Conservation (phyloP, 1,140 invertebrate species). For the Drosophila sulfurigaster region DNA sequence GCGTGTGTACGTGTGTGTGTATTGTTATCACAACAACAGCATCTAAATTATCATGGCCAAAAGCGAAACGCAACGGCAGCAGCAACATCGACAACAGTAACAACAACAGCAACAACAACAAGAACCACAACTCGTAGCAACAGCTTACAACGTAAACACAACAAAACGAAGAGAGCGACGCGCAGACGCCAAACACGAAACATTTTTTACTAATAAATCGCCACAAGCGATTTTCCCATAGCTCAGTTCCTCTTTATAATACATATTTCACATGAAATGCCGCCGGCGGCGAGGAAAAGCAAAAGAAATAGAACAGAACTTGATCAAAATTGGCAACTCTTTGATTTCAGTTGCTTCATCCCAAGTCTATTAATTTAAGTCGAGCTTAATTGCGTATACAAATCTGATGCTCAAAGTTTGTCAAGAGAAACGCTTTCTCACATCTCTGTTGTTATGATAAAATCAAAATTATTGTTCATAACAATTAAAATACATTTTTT, state of each 20-base stretch:
- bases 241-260: conserved; percentile 62
- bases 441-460: too few species aligned
- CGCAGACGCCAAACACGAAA: conserved; percentile 60
- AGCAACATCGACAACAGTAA: conserved; percentile 31
- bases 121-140: conserved; percentile 46
- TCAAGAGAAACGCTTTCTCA: neutral
- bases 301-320: neutral
- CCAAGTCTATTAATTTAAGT: neutral
- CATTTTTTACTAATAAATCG: conserved; percentile 65
- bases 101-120: conserved; percentile 41
- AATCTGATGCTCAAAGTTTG: neutral
- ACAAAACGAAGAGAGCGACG: conserved; percentile 54
- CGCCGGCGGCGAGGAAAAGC: conserved; percentile 51
- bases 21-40: conserved; percentile 65
- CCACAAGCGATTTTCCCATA: conserved; percentile 56
- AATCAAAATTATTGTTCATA: too few species aligned
- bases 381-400: neutral
- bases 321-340: conserved; percentile 9
- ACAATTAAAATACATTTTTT: too few species aligned
- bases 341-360: conserved; percentile 7
- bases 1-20: conserved; percentile 31
- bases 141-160: conserved; percentile 79
- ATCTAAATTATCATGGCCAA: conserved; percentile 58
- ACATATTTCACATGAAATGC: conserved; percentile 70
- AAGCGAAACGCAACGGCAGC: conserved; percentile 39